Base-by-base conservation (phyloP, 2,888 invertebrate genomes). In the Melanargia galathea region DNA sequence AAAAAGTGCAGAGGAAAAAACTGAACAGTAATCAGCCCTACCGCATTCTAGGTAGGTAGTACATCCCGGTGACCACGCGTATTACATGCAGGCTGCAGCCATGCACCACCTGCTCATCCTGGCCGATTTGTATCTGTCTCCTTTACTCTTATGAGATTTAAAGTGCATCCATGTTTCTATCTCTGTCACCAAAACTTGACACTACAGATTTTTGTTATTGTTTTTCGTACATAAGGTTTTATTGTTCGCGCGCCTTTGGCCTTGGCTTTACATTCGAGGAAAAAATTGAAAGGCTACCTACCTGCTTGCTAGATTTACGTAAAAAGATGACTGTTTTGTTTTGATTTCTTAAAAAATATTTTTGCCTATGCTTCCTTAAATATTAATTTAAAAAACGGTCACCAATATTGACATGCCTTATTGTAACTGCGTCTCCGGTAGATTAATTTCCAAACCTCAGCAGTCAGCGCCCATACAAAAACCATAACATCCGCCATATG, bases 401-500 rank as follows among this genome's bases (percentile, higher is more conserved):
- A 49, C 26, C 26, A 10, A n/a, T 26, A 49, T 26, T 26, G 22
- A 7, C 16, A 56, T 35, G 35, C 30, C 43, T 54, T 49, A 49
- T 46, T 16, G 16, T 52, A 54, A 45, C 55, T 43, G 30, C 8
- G 62, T 18, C 26, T 24, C 10, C 30, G 2, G 8, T 16, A 62
- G 62, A 65, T 65, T 65, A 56, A 63, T 60, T 63, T 60, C 55
- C 45, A 18, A 56, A 59, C 38, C 57, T 61, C 52, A 49, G 74
- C 78, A 75, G 55, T 61, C 52, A 49, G 74, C 78, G 75, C 70
- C 79, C 79, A 77, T 73, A 75, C 76, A 86, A 86, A 82, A 81
- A 80, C 77, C 64, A 43, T 64, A 51, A 64, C 71, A 76, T 78
- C 76, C 76, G 79, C 84, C 86, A 83, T 80, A 80, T 86, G 84